phyloP scores from a whole-genome alignment of 2,113 vertebrate species.

The Menura novaehollandiae region DNA sequence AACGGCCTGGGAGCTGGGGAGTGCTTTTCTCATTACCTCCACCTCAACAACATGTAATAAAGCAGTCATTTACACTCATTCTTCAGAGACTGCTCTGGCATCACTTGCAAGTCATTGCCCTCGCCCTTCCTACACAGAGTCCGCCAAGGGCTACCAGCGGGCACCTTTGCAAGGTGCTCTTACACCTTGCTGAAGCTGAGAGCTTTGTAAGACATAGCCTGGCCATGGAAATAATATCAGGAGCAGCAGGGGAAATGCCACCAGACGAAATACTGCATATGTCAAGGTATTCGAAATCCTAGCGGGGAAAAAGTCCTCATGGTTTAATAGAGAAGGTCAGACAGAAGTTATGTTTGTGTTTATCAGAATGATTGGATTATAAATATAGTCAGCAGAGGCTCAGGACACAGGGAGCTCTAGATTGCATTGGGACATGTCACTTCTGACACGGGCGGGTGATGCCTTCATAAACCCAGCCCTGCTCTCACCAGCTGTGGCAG shows the following conservation, averaged over 20 bases:
- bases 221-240: neutral
- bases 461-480: neutral
- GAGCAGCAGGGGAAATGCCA: neutral
- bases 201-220: neutral
- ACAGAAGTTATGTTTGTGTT: neutral
- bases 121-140: neutral
- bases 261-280: neutral
- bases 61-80: neutral
- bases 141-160: neutral
- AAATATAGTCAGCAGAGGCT: conserved; percentile 16
- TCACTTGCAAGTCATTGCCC: neutral
- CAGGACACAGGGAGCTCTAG: neutral
- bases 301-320: neutral
- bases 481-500: neutral
- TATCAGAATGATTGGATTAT: conserved; percentile 30
- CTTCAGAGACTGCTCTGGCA: neutral
- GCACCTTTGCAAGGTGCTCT: neutral
- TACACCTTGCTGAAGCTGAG: neutral
- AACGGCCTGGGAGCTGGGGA: neutral
- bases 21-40: neutral
- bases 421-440: neutral
- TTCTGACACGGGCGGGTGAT: neutral
- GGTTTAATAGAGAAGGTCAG: neutral
- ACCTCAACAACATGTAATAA: neutral
- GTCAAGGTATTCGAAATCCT: neutral